These are phyloP conservation scores for Actinia tenebrosa DNA, from an alignment of 64 coral and sea anemone genomes.

Conservation along the genomic window DNA sequence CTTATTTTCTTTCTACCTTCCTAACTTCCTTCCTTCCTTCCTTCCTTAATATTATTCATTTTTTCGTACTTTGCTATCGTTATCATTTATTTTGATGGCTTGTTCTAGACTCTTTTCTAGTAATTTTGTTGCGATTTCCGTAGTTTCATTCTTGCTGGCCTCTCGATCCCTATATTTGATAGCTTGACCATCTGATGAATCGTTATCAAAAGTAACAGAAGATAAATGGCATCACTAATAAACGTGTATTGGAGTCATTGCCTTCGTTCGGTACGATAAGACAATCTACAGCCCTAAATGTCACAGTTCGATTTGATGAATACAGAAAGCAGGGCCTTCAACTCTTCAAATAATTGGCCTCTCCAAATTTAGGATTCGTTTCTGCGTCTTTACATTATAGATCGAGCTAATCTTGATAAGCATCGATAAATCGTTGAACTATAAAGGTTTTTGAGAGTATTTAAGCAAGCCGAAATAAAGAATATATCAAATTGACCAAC, in stretches of 20 bases:
- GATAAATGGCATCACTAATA: background rate
- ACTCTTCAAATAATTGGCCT: background rate
- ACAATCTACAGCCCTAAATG: background rate
- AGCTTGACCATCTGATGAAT: background rate
- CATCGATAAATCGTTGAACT: background rate
- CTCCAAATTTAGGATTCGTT: background rate
- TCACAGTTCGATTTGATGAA: background rate
- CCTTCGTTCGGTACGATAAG: background rate
- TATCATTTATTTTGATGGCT: too few relatives aligned
- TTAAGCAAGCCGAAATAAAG: background rate
- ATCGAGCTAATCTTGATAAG: background rate
- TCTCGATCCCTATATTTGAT: background rate
- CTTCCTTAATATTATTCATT: too few relatives aligned
- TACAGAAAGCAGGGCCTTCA: background rate
- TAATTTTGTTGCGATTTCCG: too few relatives aligned
- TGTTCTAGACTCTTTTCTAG: too few relatives aligned
- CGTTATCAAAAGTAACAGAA: background rate
- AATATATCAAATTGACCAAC: constrained; percentile 11
- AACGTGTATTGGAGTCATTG: background rate
- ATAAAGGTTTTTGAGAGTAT: constrained; percentile 18
- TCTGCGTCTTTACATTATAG: constrained; percentile 1
- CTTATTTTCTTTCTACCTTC: too few relatives aligned
- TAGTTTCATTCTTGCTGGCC: too few relatives aligned
- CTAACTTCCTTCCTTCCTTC: too few relatives aligned
- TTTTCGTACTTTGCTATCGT: too few relatives aligned